Evolutionary conservation across 2,797 vertebrate genomes (phyloP).

Genomic region (Aplochiton taeniatus): DNA sequence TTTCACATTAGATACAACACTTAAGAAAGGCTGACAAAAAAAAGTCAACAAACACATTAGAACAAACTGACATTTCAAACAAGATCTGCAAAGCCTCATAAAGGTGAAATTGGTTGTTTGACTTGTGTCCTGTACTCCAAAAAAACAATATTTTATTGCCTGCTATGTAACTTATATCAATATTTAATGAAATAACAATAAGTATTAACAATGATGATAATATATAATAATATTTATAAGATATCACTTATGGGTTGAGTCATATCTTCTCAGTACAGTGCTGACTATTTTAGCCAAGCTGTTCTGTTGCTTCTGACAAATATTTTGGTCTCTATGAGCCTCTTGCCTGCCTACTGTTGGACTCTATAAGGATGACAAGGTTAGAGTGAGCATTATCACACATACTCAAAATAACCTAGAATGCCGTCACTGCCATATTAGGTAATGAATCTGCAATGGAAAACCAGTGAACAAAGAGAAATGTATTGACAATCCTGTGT

Average conservation of each 20-base stretch:
- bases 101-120: too few species aligned
- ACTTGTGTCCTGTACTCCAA: too few species aligned
- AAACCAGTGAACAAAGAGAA: constrained; percentile 79
- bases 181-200: too few species aligned
- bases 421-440: constrained; percentile 92
- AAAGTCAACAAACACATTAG: constrained; percentile 48
- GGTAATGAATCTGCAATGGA: constrained; percentile 85
- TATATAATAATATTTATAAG: too few species aligned
- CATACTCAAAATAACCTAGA: constrained; percentile 94
- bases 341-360: constrained; percentile 64
- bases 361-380: constrained; percentile 70
- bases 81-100: too few species aligned
- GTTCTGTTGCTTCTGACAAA: constrained; percentile 57
- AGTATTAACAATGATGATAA: too few species aligned
- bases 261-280: too few species aligned
- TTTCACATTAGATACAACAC: constrained; percentile 79
- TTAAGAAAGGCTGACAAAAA: constrained; percentile 68
- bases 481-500: constrained; percentile 86
- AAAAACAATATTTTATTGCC: too few species aligned
- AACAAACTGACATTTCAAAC: constrained; percentile 46
- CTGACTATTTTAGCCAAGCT: constrained; percentile 16
- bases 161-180: too few species aligned
- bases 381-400: constrained; percentile 87
- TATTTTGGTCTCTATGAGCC: constrained; percentile 52
- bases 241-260: too few species aligned